phyloP scores from a whole-genome alignment of 2,888 invertebrate genomes.

The Serripes groenlandicus region DNA sequence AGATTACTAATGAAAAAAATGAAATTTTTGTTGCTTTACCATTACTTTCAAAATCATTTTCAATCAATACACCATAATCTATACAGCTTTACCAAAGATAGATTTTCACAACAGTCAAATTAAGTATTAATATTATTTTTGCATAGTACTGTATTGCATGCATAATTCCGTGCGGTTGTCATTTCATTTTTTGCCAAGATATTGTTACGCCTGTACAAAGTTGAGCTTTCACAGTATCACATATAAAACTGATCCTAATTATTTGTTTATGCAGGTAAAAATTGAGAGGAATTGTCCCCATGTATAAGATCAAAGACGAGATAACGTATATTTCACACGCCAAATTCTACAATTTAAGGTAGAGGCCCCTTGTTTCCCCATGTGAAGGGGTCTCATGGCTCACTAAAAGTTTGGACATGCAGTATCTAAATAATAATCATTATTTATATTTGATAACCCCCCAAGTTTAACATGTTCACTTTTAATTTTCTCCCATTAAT shows the following conservation, averaged over 20 bases:
- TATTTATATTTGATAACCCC: conserved; percentile 61
- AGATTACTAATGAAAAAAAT: no score
- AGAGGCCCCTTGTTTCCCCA: conserved; percentile 45
- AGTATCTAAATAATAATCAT: conserved; percentile 59
- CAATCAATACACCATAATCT: no score
- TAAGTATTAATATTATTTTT: no score
- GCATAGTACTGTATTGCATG: no score
- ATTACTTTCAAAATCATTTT: no score
- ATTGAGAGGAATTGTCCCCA: conserved; percentile 34
- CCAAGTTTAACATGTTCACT: conserved; percentile 56
- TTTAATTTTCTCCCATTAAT: conserved; percentile 60
- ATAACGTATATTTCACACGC: conserved; percentile 1
- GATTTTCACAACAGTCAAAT: no score
- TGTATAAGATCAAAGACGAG: conserved; percentile 26
- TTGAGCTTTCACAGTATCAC: not conserved
- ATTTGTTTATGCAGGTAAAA: conserved; percentile 63
- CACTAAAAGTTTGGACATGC: conserved; percentile 69
- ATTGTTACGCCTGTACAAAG: no score
- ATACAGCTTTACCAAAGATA: no score
- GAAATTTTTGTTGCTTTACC: no score
- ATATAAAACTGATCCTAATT: conserved; percentile 3
- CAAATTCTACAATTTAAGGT: conserved; percentile 55
- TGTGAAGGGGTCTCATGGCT: conserved; percentile 54
- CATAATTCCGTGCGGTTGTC: no score
- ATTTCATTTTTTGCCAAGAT: no score